Percentiles rank a stretch among this genome's conserved stretches.
These are phyloP conservation scores for Pharmacophagus antenor DNA, from an alignment of 2,888 invertebrate species.

Conservation along the genomic window DNA sequence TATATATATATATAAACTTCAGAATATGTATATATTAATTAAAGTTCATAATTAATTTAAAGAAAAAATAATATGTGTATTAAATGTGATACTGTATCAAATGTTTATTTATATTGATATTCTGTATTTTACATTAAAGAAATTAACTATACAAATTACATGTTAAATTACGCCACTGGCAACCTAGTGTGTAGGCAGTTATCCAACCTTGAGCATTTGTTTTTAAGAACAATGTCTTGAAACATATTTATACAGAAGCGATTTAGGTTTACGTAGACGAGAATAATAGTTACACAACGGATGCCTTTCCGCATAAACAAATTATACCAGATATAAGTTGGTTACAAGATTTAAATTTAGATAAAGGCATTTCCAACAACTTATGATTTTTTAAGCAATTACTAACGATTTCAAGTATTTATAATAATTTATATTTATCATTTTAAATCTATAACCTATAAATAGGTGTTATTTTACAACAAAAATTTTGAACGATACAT, in stretches of 20 bases:
- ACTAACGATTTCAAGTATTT: background rate
- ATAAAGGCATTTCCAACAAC: background rate
- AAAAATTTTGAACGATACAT: too few relatives aligned
- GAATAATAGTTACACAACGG: constrained; percentile 19
- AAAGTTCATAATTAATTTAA: too few relatives aligned
- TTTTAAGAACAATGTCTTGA: constrained; percentile 29
- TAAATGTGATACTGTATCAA: too few relatives aligned
- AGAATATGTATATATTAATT: too few relatives aligned
- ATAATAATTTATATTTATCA: background rate
- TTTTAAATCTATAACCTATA: background rate
- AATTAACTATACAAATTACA: background rate
- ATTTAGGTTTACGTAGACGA: constrained; percentile 14
- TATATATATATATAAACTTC: too few relatives aligned
- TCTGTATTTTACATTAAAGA: too few relatives aligned
- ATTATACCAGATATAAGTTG: background rate
- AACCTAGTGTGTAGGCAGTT: constrained; percentile 8
- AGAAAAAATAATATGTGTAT: too few relatives aligned
- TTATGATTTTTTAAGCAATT: background rate
- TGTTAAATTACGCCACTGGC: background rate
- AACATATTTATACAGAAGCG: constrained; percentile 25
- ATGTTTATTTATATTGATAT: too few relatives aligned
- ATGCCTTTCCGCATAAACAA: background rate
- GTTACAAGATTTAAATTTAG: background rate
- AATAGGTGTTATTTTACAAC: background rate
- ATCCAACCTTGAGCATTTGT: constrained; percentile 16